A percentile compares a stretch with the other conserved stretches of the same genome.
Evolutionary conservation across 2,113 vertebrate species (phyloP).

Genomic region (Sardina pilchardus): DNA sequence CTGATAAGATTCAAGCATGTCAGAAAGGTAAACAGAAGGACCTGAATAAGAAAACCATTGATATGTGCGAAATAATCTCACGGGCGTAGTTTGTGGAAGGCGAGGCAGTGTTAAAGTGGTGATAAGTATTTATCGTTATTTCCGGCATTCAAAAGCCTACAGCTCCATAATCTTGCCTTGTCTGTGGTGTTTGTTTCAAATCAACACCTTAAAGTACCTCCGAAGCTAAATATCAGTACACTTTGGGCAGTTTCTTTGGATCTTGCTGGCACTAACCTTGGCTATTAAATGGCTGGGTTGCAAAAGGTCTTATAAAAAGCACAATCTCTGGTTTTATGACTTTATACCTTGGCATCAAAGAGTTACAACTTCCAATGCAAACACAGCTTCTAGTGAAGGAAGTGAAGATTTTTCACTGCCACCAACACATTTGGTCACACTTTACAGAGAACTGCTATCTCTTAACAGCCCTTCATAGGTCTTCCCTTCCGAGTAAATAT

Average conservation of each 20-base stretch:
- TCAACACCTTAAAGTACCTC: constrained; percentile 1
- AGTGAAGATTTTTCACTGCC: neutral
- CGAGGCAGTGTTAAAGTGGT: neutral
- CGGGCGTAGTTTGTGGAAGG: neutral
- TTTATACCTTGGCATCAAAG: constrained; percentile 2
- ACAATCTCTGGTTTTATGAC: constrained; percentile 1
- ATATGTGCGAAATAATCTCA: neutral
- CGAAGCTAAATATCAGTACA: neutral
- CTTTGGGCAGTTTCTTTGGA: neutral
- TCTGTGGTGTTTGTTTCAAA: neutral
- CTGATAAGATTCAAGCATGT: neutral
- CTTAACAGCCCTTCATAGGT: neutral
- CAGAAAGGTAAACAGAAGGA: neutral
- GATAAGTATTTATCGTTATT: neutral
- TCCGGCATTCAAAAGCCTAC: neutral
- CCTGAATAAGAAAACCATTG: neutral
- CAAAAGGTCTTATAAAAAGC: neutral
- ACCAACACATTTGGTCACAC: neutral
- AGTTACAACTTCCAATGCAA: neutral
- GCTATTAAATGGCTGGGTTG: constrained; percentile 10
- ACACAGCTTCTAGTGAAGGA: neutral
- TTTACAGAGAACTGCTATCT: neutral
- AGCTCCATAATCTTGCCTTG: neutral
- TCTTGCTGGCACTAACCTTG: neutral
- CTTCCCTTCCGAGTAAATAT: neutral